Evolutionary conservation across 2,888 invertebrate species (phyloP).

Genomic region (Melinaea menophilus): DNA sequence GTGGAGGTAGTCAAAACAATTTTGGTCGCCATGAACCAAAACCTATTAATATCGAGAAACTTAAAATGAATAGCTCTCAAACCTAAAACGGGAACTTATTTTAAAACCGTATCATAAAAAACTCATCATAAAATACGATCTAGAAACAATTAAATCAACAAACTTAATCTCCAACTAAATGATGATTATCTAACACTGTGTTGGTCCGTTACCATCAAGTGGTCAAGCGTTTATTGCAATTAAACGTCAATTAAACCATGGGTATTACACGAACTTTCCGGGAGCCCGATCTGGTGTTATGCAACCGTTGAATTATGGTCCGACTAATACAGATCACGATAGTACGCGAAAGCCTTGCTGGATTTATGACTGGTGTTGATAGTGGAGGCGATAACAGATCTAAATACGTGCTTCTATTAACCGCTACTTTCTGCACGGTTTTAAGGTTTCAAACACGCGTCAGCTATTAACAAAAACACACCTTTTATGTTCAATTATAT

Average conservation of each 20-base stretch:
- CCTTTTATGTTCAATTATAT: too few relatives aligned
- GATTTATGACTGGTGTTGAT: constrained; percentile 50
- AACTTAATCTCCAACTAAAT: not conserved
- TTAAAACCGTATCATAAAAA: too few relatives aligned
- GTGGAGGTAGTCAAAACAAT: constrained; percentile 39
- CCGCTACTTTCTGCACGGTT: constrained; percentile 1
- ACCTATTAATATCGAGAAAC: too few relatives aligned
- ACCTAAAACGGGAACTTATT: too few relatives aligned
- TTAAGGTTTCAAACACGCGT: too few relatives aligned
- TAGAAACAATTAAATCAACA: not conserved
- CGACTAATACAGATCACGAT: constrained; percentile 55
- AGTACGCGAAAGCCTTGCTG: constrained; percentile 40
- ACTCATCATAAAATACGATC: too few relatives aligned
- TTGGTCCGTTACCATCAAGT: constrained; percentile 18
- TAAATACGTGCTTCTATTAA: constrained; percentile 27
- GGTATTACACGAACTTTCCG: constrained; percentile 42
- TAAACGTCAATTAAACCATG: constrained; percentile 37
- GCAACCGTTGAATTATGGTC: constrained; percentile 53
- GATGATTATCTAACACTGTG: constrained; percentile 10
- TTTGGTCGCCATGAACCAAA: constrained; percentile 19
- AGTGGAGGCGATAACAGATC: constrained; percentile 42
- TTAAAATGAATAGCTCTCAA: too few relatives aligned
- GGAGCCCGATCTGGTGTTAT: constrained; percentile 46
- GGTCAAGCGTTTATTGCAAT: constrained; percentile 28
- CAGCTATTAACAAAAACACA: too few relatives aligned